Evolutionary conservation across 2,113 vertebrate genomes (phyloP), one percentile per base, ranked within the genome.

Genomic region (Holacanthus passer): DNA sequence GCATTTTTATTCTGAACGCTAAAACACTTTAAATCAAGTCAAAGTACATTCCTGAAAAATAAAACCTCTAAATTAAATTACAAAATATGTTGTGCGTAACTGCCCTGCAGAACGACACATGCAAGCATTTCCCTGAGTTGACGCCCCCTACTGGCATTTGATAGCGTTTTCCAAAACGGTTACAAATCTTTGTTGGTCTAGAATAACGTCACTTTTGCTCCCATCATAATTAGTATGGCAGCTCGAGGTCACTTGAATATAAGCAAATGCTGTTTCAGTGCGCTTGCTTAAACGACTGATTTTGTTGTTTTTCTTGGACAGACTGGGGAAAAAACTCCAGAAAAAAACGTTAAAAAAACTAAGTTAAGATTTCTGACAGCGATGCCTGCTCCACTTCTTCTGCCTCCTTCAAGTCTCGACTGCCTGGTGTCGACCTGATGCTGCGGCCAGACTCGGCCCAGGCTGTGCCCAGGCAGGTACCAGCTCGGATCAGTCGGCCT

Each of bases 401-500:
- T 64, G 43, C 66, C 64, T 70, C 58, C 66, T 74, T 62, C 60
- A 62, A 39, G 71, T 48, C 55, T 48, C 37, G 66, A 66, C 77
- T 55, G 52, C 67, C 81, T 85, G 84, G 48, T 70, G 72, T 77
- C 55, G 70, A 77, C 66, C 58, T 55, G 78, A 66, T 74, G 80
- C 87, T 85, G 82, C 7, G 79, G 68, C 50, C 69, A 88, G 86
- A 70, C 77, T 75, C 20, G 35, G 59, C 76, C 78, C 87, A 77
- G 66, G 69, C 91, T 88, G 87, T 77, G 86, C 78, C 58, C 65
- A 75, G 87, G 90, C 91, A 92, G 94, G 87, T 93, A 94, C 86
- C 80, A 81, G 89, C 88, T 89, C 74, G 86, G 89, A 88, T 91
- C 90, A 83, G 81, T 79, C 69, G 68, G 88, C 91, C 81, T 52